These are phyloP conservation scores for Bombus cullumanus DNA, from an alignment of 1,140 invertebrate genomes.

Conservation along the genomic window DNA sequence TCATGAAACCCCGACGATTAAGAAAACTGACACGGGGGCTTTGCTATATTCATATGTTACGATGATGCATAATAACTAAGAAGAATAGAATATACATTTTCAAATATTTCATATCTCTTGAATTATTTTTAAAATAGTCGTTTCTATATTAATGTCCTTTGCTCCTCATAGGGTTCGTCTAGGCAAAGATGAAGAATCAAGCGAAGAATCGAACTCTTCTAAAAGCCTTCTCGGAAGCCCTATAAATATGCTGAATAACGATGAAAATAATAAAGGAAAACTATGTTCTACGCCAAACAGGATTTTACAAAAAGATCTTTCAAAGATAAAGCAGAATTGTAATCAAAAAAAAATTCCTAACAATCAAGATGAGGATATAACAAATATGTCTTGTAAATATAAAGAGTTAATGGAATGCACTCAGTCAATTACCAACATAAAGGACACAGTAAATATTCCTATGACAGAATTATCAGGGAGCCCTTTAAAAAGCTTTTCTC, in stretches of 20 bases:
- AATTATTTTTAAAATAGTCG: background rate
- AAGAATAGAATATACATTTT: no score
- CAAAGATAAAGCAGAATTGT: conserved; percentile 4
- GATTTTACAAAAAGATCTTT: conserved; percentile 14
- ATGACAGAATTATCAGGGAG: conserved; percentile 73
- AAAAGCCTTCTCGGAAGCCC: conserved; percentile 24
- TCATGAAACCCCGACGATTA: no score
- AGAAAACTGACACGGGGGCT: no score
- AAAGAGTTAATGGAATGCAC: conserved; percentile 70
- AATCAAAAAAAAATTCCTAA: conserved; percentile 29
- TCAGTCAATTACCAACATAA: conserved; percentile 50
- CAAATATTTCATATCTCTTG: background rate
- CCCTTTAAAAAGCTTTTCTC: conserved; percentile 56
- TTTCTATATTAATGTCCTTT: background rate
- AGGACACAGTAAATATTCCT: conserved; percentile 68
- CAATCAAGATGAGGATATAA: conserved; percentile 55
- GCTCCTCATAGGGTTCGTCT: background rate
- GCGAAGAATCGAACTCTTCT: conserved; percentile 28
- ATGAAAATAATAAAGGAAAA: conserved; percentile 14
- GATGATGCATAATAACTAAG: no score
- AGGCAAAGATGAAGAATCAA: conserved; percentile 31
- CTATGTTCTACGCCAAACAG: background rate
- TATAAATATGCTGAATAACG: conserved; percentile 5
- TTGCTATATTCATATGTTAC: no score
- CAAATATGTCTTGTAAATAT: conserved; percentile 65